These are phyloP conservation scores for Drosophila falleni DNA, from an alignment of 2,888 invertebrate species.

Conservation along the genomic window DNA sequence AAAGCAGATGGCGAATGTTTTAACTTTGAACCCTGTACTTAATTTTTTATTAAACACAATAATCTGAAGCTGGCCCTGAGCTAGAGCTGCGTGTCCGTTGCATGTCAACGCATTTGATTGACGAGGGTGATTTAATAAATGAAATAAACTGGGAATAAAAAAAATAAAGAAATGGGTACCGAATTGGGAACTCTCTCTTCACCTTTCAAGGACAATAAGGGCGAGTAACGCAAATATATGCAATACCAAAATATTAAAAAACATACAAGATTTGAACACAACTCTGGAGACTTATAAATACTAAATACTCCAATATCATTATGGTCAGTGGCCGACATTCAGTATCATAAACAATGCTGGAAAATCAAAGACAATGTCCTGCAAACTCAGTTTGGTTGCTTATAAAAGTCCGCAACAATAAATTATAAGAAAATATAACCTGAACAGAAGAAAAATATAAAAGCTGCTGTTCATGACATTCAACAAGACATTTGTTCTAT, in stretches of 20 bases:
- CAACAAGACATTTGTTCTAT: background rate
- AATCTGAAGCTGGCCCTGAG: constrained; percentile 50
- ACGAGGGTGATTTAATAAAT: constrained; percentile 80
- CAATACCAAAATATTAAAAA: constrained; percentile 23
- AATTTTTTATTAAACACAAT: constrained; percentile 74
- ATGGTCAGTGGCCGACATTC: background rate
- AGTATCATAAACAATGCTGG: background rate
- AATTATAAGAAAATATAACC: background rate
- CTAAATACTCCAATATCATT: too few relatives aligned
- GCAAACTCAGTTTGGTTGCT: background rate
- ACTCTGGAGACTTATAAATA: background rate
- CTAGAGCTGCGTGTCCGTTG: constrained; percentile 33
- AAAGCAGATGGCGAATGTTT: constrained; percentile 66
- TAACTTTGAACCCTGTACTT: constrained; percentile 73
- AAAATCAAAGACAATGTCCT: background rate
- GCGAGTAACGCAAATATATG: constrained; percentile 30
- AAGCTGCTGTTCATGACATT: background rate
- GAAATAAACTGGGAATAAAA: constrained; percentile 39
- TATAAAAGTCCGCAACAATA: constrained; percentile 2
- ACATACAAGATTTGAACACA: background rate
- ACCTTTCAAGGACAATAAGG: constrained; percentile 12
- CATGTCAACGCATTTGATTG: constrained; percentile 79
- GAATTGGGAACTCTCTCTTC: constrained; percentile 20
- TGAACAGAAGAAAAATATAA: background rate
- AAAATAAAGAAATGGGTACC: constrained; percentile 34